Conservation (phyloP, 2,113 vertebrate genomes). For the Aldabrachelys gigantea region DNA sequence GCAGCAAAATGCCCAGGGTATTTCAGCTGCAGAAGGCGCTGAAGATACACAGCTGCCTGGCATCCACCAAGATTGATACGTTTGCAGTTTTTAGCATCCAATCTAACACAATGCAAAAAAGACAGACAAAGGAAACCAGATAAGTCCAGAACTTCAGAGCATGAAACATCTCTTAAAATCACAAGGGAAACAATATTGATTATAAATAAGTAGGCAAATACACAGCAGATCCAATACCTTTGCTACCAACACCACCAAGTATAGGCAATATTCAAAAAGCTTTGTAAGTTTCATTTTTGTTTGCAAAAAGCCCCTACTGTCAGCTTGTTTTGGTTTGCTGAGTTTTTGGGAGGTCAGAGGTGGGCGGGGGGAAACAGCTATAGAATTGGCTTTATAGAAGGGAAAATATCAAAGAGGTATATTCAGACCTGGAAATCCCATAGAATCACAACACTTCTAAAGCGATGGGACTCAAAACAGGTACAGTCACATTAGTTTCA, state of each 20-base stretch:
- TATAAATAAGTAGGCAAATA: neutral
- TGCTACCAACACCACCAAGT: neutral
- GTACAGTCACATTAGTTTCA: neutral
- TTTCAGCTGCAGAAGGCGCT: conserved; percentile 96
- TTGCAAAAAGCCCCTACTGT: neutral
- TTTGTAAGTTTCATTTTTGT: neutral
- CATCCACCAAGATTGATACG: conserved; percentile 94
- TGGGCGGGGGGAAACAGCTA: no score
- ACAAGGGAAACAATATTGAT: neutral
- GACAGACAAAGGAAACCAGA: neutral
- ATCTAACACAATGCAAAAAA: conserved; percentile 71
- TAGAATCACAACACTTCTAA: neutral
- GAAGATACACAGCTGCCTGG: conserved; percentile 91
- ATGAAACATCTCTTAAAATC: neutral
- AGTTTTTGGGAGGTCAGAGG: neutral
- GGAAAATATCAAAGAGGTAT: neutral
- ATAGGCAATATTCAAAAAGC: neutral
- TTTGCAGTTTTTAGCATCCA: conserved; percentile 93
- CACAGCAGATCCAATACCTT: neutral
- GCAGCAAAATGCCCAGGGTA: conserved; percentile 93
- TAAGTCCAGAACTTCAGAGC: neutral
- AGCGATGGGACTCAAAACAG: neutral
- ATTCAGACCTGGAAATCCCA: neutral
- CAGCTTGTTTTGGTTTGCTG: neutral
- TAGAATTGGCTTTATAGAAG: no score